Conservation (phyloP, 1,140 invertebrate genomes). For the Centruroides sculpturatus region DNA sequence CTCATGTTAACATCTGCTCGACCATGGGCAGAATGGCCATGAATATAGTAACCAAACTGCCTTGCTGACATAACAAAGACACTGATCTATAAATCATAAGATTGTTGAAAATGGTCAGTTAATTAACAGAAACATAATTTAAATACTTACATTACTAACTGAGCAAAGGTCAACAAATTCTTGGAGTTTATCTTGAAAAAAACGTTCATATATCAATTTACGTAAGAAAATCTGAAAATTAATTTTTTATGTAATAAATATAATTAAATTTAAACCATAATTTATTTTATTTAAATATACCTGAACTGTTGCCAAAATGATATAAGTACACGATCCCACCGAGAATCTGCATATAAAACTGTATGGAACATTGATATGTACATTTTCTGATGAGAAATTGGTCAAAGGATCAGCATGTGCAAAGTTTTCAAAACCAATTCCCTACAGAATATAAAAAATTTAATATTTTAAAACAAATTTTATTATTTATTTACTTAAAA, state of each 20-base stretch:
- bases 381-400: constrained; percentile 19
- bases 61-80: constrained; percentile 54
- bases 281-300: constrained; percentile 2
- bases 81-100: constrained; percentile 43
- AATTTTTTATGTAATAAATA: too few species aligned
- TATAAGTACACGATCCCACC: constrained; percentile 30
- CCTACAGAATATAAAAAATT: constrained; percentile 10
- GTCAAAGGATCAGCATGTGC: constrained; percentile 30
- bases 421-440: constrained; percentile 34
- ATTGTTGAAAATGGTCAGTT: background rate
- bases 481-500: too few species aligned
- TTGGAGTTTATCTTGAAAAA: constrained; percentile 51
- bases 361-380: constrained; percentile 26
- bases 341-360: constrained; percentile 38
- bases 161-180: constrained; percentile 71
- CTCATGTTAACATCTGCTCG: constrained; percentile 69
- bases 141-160: constrained; percentile 40
- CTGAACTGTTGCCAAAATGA: constrained; percentile 31
- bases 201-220: constrained; percentile 49
- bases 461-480: background rate
- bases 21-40: constrained; percentile 74
- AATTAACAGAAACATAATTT: constrained; percentile 20
- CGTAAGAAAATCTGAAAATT: constrained; percentile 42
- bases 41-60: constrained; percentile 71
- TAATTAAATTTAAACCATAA: background rate